These are phyloP conservation scores for Drosophila kepulauana DNA, from an alignment of 1,140 invertebrate species.

Conservation along the genomic window DNA sequence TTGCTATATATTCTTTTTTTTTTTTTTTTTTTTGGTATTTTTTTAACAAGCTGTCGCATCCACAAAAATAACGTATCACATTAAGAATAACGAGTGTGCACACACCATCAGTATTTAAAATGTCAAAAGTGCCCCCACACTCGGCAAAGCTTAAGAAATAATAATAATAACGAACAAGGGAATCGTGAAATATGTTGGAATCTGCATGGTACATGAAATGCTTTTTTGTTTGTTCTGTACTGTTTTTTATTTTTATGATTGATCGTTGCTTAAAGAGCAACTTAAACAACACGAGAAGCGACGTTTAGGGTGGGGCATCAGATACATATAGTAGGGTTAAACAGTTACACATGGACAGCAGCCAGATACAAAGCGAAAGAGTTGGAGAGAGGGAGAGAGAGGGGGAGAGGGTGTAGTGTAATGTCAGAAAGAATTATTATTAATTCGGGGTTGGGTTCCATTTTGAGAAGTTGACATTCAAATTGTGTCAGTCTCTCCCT, in stretches of 20 bases:
- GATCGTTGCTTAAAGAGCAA: slow-evolving; percentile 73
- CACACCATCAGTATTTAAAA: slow-evolving; percentile 37
- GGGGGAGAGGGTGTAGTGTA: slow-evolving; percentile 14
- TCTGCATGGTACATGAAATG: slow-evolving; percentile 47
- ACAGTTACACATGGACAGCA: slow-evolving; percentile 66
- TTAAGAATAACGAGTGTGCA: slow-evolving; percentile 5
- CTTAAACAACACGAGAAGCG: slow-evolving; percentile 31
- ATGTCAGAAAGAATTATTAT: slow-evolving; percentile 50
- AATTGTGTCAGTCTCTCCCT: slow-evolving; percentile 50
- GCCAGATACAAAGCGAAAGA: slow-evolving; percentile 1
- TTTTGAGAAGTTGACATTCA: slow-evolving; percentile 48
- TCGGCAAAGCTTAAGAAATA: background rate
- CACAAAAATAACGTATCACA: slow-evolving; percentile 21
- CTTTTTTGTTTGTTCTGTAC: background rate
- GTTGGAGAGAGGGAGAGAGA: background rate
- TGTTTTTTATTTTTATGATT: slow-evolving; percentile 57
- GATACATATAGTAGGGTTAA: slow-evolving; percentile 54
- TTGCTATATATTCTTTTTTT: too few relatives aligned
- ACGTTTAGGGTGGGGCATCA: slow-evolving; percentile 29
- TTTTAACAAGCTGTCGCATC: slow-evolving; percentile 24
- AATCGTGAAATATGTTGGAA: slow-evolving; percentile 36
- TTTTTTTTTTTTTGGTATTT: background rate
- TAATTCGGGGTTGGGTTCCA: slow-evolving; percentile 49
- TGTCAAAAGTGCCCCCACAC: slow-evolving; percentile 52
- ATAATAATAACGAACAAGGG: background rate